phyloP scores from a whole-genome alignment of 2,797 vertebrate species.

The Ceryle rudis region DNA sequence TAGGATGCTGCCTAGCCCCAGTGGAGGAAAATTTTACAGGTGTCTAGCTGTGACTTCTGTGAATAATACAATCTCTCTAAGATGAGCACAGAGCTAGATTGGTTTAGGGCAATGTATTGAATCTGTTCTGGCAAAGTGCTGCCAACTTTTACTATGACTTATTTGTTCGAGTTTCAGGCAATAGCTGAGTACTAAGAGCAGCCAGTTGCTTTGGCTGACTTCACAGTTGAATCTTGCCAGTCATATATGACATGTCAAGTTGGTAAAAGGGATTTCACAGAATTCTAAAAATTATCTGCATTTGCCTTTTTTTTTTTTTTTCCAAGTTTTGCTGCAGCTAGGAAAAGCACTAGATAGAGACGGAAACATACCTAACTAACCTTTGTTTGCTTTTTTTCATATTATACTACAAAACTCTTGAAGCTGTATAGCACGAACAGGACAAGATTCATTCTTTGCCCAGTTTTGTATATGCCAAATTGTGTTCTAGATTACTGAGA shows the following conservation, averaged over 20 bases:
- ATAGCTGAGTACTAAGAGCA: not conserved
- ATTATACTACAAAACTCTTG: not conserved
- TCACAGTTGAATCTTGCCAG: not conserved
- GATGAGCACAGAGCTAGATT: not conserved
- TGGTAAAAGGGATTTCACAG: not conserved
- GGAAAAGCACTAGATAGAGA: not conserved
- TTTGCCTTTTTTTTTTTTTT: too few relatives aligned
- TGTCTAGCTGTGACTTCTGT: not conserved
- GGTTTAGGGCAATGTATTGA: not conserved
- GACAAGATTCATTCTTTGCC: not conserved
- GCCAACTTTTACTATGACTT: not conserved
- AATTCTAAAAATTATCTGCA: not conserved
- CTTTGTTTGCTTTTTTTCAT: not conserved
- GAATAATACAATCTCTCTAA: not conserved
- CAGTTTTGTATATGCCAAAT: not conserved
- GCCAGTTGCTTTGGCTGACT: not conserved
- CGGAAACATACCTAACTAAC: not conserved
- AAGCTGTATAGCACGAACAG: not conserved
- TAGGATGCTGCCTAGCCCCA: not conserved
- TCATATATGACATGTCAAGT: not conserved
- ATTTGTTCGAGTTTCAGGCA: not conserved
- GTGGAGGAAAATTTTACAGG: not conserved
- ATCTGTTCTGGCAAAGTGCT: not conserved
- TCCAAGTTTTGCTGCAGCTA: not conserved
- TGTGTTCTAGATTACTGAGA: rapidly evolving